phyloP scores from a whole-genome alignment of 2,888 invertebrate genomes.

The Ligdia adustata region DNA sequence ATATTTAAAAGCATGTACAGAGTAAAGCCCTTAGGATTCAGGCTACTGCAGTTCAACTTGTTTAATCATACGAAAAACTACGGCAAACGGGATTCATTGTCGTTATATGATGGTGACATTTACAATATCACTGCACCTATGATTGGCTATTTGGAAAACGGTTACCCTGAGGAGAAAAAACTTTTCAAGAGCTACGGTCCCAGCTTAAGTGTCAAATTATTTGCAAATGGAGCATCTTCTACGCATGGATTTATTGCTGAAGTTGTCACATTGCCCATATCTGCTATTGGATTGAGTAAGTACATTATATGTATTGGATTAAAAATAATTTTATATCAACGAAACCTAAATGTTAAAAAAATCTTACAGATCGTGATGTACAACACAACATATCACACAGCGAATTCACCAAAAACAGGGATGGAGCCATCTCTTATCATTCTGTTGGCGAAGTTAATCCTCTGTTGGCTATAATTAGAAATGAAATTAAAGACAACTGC shows the following conservation, averaged over 20 bases:
- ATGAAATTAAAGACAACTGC: conserved; percentile 94
- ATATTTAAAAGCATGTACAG: conserved; percentile 94
- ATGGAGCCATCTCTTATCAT: conserved; percentile 94
- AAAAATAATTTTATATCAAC: too few relatives aligned
- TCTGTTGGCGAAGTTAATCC: conserved; percentile 98
- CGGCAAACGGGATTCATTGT: conserved; percentile 92
- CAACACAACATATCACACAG: conserved; percentile 95
- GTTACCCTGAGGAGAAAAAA: conserved; percentile 88
- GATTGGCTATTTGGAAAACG: conserved; percentile 89
- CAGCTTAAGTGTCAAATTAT: conserved; percentile 94
- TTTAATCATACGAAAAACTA: conserved; percentile 93
- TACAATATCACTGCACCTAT: conserved; percentile 91
- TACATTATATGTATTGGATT: conserved; percentile 39
- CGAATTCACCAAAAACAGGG: conserved; percentile 90
- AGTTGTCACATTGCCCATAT: conserved; percentile 96
- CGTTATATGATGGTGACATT: conserved; percentile 96
- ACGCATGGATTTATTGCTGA: conserved; percentile 98
- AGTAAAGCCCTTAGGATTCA: conserved; percentile 94
- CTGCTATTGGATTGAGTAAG: conserved; percentile 95
- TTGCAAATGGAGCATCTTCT: conserved; percentile 97
- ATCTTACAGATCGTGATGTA: conserved; percentile 91
- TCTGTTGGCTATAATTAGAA: conserved; percentile 92
- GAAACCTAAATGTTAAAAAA: too few relatives aligned
- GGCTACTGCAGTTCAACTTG: conserved; percentile 95
- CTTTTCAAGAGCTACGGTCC: conserved; percentile 90